Evolutionary conservation across 2,113 vertebrate species (phyloP), one percentile per base, ranked within the genome.

Genomic region (Nasalis larvatus): DNA sequence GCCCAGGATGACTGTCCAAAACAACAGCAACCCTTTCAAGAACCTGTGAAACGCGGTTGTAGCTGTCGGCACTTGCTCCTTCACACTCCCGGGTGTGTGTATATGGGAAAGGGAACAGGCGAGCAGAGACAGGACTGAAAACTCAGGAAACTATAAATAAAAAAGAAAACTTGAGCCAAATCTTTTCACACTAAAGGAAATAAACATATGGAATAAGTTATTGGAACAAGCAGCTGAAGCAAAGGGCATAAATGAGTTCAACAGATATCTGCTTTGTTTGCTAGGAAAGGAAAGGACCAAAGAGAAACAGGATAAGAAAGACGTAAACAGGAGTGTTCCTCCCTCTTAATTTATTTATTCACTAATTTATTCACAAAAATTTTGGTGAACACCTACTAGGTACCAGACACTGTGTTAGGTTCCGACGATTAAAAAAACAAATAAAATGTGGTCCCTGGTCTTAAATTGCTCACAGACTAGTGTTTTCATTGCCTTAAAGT

Each of bases 201-300:
- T 97, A 98, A 98, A 93, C 98, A 98, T 97, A 97, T 98, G 98
- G 98, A 96, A 98, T 97, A 98, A 97, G 98, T 98, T 98, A 98
- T 32, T 78, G 83, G 83, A 98, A 95, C 54, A 98, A 84, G 95
- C 74, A 89, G 40, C 96, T 56, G 86, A 96, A 97, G 95, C 80
- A 82, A 97, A 98, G 95, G 78, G 96, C 97, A 90, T 78, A 98
- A 98, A 98, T 97, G 96, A 98, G 91, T 98, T 98, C 97, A 93
- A 88, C 98, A 98, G 98, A 97, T 95, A 98, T 73, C 97, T 97
- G 90, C 30, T 71, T 86, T 96, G 96, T 97, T 93, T 6, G 35
- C 94, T 84, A 76, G 69, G 95, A 86, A 91, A 96, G 27, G 20
- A 96, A 35, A 42, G 52, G 42, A 93, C 69, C 58, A 88, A 88